phyloP scores from a whole-genome alignment of 2,113 vertebrate species.

The Saguinus imperator region DNA sequence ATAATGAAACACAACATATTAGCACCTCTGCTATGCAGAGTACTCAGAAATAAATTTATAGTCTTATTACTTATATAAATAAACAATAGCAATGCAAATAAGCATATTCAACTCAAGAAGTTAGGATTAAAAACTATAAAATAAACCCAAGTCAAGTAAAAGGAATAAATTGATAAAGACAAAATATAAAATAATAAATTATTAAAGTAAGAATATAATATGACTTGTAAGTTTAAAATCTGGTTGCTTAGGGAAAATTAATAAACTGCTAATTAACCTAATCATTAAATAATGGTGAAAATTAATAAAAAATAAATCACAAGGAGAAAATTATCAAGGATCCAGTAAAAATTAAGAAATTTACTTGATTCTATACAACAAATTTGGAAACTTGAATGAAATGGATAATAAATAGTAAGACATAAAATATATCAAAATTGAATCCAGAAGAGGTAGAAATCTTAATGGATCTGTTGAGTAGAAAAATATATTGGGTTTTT shows the following conservation, averaged over 20 bases:
- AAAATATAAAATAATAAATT: not conserved
- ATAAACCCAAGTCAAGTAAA: not conserved
- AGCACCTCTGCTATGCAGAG: not conserved
- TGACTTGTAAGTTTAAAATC: not conserved
- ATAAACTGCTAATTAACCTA: not conserved
- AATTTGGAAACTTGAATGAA: constrained; percentile 26
- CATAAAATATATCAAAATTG: not conserved
- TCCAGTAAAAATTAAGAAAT: not conserved
- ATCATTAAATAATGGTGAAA: not conserved
- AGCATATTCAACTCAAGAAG: not conserved
- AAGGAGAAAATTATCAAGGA: not conserved
- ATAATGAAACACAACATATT: not conserved
- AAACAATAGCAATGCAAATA: not conserved
- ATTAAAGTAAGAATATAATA: constrained; percentile 15
- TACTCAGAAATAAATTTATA: constrained; percentile 12
- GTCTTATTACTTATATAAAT: not conserved
- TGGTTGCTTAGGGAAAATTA: not conserved
- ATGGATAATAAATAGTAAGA: not conserved
- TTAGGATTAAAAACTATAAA: not conserved
- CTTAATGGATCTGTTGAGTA: not conserved
- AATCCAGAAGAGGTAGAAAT: not conserved
- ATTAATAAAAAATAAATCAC: not conserved
- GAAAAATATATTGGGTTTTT: not conserved
- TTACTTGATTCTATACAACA: not conserved
- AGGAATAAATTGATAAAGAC: not conserved